Evolutionary conservation across 2,888 invertebrate genomes (phyloP), one percentile per base, ranked within the genome.

Genomic region (Cheilosia urbana): DNA sequence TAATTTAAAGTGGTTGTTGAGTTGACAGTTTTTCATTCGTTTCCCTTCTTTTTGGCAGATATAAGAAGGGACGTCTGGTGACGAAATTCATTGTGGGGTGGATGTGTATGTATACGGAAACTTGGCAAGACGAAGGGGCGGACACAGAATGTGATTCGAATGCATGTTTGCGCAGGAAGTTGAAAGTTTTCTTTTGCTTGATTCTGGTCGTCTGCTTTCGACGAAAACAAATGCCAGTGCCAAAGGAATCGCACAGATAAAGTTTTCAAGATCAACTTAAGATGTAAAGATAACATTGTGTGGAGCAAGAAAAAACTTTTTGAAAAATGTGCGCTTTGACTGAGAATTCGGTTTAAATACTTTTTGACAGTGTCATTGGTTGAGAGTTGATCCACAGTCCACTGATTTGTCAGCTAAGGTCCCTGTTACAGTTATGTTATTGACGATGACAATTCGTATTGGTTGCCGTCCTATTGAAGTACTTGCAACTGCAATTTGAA

Each of bases 1-100:
- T 79, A 79, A 78, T 78, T 78, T 71, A 30, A 71, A 65, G 65
- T 72, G 57, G 30, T 65, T 57, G 63, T 53, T 63, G 53, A 53
- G 68, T 62, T 77, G 60, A 62, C 27, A 66, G 24, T 49, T 30
- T 49, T 17, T n/a, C 40, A n/a, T 60, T 60, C 11, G 15, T 40
- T 24, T 34, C 17, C 17, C 47, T 58, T 58, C 62, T 19, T 69
- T 69, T 58, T 45, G 58, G 19, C 30, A 57, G 21, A 30, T 24
- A 7, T 13, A 47, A 24, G 37, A n/a, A 47, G 17, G 17, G 4
- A 30, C 24, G 37, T 13, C 37, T 37, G 37, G 37, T 51, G 51
- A 24, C 51, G 17, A 55, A 55, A 34, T 34, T 53, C 15, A 15
- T 4, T 51, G 24, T 19, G 49, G 49, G 21, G 27, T 30, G 7